Evolutionary conservation across 35 echinoderm and acorn worm species (phyloP), one percentile per base, ranked within the genome.

Genomic region (Chiridota heheva): DNA sequence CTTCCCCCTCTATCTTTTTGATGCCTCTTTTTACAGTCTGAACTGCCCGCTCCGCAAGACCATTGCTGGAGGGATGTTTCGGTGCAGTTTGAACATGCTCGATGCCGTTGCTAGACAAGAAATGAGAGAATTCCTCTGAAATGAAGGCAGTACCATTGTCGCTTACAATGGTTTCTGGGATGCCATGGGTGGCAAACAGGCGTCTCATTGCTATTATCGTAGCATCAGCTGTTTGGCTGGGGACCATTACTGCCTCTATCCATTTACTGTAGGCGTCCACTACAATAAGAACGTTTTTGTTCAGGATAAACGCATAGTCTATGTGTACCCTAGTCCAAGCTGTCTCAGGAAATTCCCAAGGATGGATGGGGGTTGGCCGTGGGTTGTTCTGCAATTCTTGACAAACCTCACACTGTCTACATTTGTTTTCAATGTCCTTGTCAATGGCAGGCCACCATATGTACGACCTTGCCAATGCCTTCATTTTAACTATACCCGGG

Each of bases 51-150:
- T 89, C 77, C 7, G 86, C 77, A 20, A 82, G 34, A n/a, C 86
- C 66, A 22, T 90, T 83, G 39, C 78, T 90, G 1, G 78, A 46
- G 18, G 86, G 86, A 36, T 89, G 78, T 5, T 73, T 58, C 5
- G 77, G 78, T 42, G 87, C 79, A 36, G 69, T 83, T 65, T 81
- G 77, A n/a, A 89, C 66, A 38, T 90, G 87, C 43, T 73, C 67
- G 17, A 82, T 74, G 39, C 63, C 62, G n/a, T 86, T 92, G 17
- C 55, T 51, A 13, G 40, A 41, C 13, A 81, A 66, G 49, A 81
- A 92, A 5, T 25, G 51, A 5, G 55, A 16, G 60, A 88, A 93
- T 37, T 93, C 71, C 16, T 93, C 84, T 22, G 68, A 76, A 0
- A 78, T 56, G 40, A 79, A 88, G 18, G 33, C 58, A 41, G 78